Conservation (phyloP, 2,888 invertebrate species). For the Tiliacea aurago region DNA sequence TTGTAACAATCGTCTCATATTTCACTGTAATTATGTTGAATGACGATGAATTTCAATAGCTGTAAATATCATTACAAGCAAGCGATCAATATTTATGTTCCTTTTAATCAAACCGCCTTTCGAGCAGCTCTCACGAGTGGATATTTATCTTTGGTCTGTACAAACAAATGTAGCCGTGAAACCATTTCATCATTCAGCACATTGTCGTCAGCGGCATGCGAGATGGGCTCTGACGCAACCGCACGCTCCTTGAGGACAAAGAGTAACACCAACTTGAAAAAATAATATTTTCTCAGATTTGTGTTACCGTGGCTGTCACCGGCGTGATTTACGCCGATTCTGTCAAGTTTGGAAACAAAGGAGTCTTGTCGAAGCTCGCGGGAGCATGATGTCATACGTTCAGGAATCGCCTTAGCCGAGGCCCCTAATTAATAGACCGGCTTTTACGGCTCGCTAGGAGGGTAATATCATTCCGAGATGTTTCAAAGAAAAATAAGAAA, state of each 20-base stretch:
- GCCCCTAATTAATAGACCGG: slow-evolving; percentile 84
- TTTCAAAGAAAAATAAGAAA: slow-evolving; percentile 86
- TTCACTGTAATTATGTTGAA: slow-evolving; percentile 67
- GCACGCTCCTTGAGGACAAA: slow-evolving; percentile 71
- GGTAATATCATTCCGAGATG: slow-evolving; percentile 69
- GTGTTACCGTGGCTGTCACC: slow-evolving; percentile 83
- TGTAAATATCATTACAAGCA: slow-evolving; percentile 70
- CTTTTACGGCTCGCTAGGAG: slow-evolving; percentile 80
- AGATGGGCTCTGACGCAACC: slow-evolving; percentile 76
- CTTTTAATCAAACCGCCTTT: slow-evolving; percentile 75
- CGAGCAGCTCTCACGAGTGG: slow-evolving; percentile 73
- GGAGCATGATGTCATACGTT: slow-evolving; percentile 85
- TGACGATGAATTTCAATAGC: slow-evolving; percentile 71
- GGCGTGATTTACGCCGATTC: slow-evolving; percentile 85
- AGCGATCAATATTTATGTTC: slow-evolving; percentile 72
- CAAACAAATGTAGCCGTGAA: slow-evolving; percentile 85
- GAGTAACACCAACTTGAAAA: slow-evolving; percentile 73
- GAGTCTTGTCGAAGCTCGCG: slow-evolving; percentile 81
- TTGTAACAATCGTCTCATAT: slow-evolving; percentile 65
- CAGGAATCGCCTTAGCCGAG: slow-evolving; percentile 64
- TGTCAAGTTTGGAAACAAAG: slow-evolving; percentile 86
- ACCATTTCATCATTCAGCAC: slow-evolving; percentile 85
- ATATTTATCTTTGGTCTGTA: slow-evolving; percentile 83
- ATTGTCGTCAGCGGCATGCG: slow-evolving; percentile 73
- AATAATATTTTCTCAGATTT: slow-evolving; percentile 84